Evolutionary conservation across 2,113 vertebrate genomes (phyloP), one percentile per base, ranked within the genome.

Genomic region (Nothoprocta pentlandii): DNA sequence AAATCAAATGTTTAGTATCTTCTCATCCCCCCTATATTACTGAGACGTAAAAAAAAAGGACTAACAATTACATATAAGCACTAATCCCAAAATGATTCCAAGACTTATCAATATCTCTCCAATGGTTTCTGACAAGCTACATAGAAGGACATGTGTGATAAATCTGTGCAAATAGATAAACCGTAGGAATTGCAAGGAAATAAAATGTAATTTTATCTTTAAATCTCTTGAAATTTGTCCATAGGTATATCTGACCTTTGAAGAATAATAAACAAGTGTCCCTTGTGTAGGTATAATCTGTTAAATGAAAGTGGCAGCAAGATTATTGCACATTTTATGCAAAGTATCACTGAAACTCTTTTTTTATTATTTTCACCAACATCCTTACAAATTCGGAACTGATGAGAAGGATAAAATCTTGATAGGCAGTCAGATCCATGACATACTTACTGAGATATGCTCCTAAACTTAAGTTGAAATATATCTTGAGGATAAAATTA

Each of bases 21-120:
- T 2, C 36, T 63, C 67, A 39, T 62, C 4, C 2, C 2, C 0
- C 3, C 3, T 34, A 8, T 30, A 56, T 63, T 68, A 21, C 2
- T 26, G 41, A 68, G 23, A 56, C 10, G 36, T 39, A 39, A 39
- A 39, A 42, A 42, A 80, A 66, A 6, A 49, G 20, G 34, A 42
- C 5, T 53, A 77, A 36, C 8, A 44, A 56, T 2, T 36, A 32
- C 14, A 36, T 41, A 62, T 3, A 6, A 49, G 49, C 13, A 42
- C 2, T 26, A 64, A 41, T 4, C 1, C 22, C 12, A 54, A 75
- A 20, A 2, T 13, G 32, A 71, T 68, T 81, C 22, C 3, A n/a
- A 21, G 26, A 41, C 8, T 81, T 63, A 68, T 7, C 6, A 66
- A 34, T 49, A 16, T 58, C 16, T 75, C 34, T 58, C 30, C 16